Evolutionary conservation across 2,888 invertebrate genomes (phyloP), one percentile per base, ranked within the genome.

Genomic region (Cancer borealis): DNA sequence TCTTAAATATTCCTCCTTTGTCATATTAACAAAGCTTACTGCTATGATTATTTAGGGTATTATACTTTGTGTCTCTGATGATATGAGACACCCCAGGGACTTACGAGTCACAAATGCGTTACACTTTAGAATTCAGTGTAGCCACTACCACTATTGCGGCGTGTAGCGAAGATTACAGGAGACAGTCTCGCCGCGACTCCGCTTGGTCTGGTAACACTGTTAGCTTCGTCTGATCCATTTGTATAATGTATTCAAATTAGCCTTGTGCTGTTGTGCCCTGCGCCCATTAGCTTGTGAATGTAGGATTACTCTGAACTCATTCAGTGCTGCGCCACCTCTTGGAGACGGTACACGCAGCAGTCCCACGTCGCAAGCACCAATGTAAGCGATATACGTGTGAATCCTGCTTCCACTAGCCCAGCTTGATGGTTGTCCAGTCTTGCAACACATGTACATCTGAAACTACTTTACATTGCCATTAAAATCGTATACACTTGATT

Each of bases 191-290:
- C 21, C 14, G 26, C 49, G 89, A n/a, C n/a, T 91, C 66, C 17
- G 17, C 30, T 21, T 5, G 17, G 60, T 30, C 21, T 54, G 30
- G 60, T 26, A 60, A 91, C 60, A 60, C 60, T 91, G 39, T 45
- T 91, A 39, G 60, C 21, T 66, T 30, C 30, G 79, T 60, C 60
- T 66, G 26, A 60, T 91, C 60, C 91, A 54, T 91, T 91, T 91
- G 66, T 91, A 91, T 91, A 91, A 91, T 91, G 91, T 91, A 91
- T 91, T 91, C 45, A 91, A 60, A 91, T 91, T 91, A 91, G 66
- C 0, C 30, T 39, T 60, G 91, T 17, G 39, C 60, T 45, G 17
- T 21, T 91, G 91, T 91, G 60, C 91, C 91, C 39, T 17, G 46
- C 60, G 21, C 66, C 66, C 91, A 91, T 91, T 91, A 91, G 26